phyloP scores from a whole-genome alignment of 2,113 vertebrate genomes.

The Rattus rattus region DNA sequence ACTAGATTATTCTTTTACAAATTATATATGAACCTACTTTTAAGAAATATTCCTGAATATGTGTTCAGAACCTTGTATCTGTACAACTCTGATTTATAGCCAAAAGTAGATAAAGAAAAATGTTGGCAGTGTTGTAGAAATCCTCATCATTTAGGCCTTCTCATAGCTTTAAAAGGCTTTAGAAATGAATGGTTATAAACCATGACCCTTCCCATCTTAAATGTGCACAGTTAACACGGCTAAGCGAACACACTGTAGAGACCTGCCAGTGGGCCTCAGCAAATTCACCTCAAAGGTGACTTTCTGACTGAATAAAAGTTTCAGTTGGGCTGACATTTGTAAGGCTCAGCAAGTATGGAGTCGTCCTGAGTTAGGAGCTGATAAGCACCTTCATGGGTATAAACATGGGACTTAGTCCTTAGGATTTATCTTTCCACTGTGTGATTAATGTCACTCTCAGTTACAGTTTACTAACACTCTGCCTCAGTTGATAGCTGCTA shows the following conservation, averaged over 20 bases:
- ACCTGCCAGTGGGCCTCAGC: background rate
- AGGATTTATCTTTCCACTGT: conserved; percentile 53
- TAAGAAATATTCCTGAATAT: conserved; percentile 51
- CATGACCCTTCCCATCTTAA: conserved; percentile 25
- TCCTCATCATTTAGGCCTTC: conserved; percentile 13
- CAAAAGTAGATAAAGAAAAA: conserved; percentile 32
- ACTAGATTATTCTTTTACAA: conserved; percentile 28
- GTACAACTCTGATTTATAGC: conserved; percentile 31
- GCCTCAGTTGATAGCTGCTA: background rate
- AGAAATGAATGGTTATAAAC: conserved; percentile 28
- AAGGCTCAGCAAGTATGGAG: conserved; percentile 34
- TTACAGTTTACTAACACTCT: conserved; percentile 34
- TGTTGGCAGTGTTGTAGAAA: conserved; percentile 38
- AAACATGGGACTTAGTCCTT: conserved; percentile 27
- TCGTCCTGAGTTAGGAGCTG: conserved; percentile 15
- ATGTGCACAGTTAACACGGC: background rate
- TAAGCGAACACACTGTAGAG: background rate
- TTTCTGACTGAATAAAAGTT: conserved; percentile 28
- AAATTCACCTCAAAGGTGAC: background rate
- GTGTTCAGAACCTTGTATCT: conserved; percentile 15
- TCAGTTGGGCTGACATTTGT: conserved; percentile 14
- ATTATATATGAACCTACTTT: conserved; percentile 40
- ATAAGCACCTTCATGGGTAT: background rate
- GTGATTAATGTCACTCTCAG: conserved; percentile 29
- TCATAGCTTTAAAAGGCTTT: background rate